Evolutionary conservation across 2,888 invertebrate species (phyloP).

Genomic region (Tribolium freemani): DNA sequence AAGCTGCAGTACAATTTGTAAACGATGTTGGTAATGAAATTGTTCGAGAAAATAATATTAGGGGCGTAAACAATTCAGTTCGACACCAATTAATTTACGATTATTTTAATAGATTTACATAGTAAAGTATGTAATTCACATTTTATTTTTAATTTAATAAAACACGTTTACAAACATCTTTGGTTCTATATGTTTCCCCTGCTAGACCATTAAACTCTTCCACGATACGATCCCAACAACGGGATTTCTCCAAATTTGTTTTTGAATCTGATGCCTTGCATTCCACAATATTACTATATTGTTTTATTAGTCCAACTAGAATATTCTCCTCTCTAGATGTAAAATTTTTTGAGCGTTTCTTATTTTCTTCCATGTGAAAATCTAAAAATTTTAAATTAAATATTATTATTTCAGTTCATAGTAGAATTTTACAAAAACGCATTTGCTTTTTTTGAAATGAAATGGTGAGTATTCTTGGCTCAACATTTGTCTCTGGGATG

Average conservation of each 20-base stretch:
- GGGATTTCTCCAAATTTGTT: not conserved
- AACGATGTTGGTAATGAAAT: not conserved
- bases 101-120: not conserved
- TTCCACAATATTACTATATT: constrained; percentile 4
- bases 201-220: constrained; percentile 25
- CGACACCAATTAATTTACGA: not conserved
- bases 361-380: not conserved
- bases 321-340: not conserved
- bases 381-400: not conserved
- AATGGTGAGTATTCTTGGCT: no score
- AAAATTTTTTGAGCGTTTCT: not conserved
- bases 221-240: constrained; percentile 14
- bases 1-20: constrained; percentile 4
- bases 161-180: no score
- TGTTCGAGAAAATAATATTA: not conserved
- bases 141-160: not conserved
- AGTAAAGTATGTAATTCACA: not conserved
- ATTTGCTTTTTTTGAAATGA: no score
- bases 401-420: no score
- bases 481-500: no score
- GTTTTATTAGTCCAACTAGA: not conserved
- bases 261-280: constrained; percentile 4
- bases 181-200: constrained; percentile 20
- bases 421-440: no score
- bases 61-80: not conserved